Evolutionary conservation across 2,888 invertebrate genomes (phyloP).

Genomic region (Trissonchulus latispiculum): DNA sequence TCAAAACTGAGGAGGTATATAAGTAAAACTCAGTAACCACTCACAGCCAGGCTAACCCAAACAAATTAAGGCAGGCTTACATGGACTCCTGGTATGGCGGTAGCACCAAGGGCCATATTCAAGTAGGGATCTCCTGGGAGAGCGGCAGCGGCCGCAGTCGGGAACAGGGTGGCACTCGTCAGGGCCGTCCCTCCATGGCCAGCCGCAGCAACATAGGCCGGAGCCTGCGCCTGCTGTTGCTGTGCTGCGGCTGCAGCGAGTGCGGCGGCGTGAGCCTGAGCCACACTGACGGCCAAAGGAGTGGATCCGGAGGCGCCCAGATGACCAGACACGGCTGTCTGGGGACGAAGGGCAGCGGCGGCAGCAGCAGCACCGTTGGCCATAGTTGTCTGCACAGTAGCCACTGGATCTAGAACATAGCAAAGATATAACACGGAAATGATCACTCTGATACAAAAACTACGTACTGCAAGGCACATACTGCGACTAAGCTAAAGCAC

Average conservation of each 20-base stretch:
- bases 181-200: background rate
- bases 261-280: background rate
- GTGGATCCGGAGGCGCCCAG: background rate
- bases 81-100: no score
- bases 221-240: background rate
- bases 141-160: background rate
- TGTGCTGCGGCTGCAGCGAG: background rate
- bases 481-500: no score
- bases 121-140: background rate
- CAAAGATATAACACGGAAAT: no score
- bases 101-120: background rate
- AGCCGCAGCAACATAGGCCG: background rate
- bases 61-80: no score
- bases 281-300: background rate
- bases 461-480: no score
- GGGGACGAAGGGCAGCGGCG: background rate
- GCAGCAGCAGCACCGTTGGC: background rate
- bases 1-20: no score
- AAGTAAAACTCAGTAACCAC: no score
- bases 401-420: no score
- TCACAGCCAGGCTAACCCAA: no score
- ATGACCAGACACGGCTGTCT: background rate
- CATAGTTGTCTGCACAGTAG: background rate
- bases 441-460: no score
- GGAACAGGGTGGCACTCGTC: constrained; percentile 5